A percentile compares a stretch with the other conserved stretches of the same genome.
Conservation (phyloP, 2,113 vertebrate genomes). For the Tursiops truncatus region DNA sequence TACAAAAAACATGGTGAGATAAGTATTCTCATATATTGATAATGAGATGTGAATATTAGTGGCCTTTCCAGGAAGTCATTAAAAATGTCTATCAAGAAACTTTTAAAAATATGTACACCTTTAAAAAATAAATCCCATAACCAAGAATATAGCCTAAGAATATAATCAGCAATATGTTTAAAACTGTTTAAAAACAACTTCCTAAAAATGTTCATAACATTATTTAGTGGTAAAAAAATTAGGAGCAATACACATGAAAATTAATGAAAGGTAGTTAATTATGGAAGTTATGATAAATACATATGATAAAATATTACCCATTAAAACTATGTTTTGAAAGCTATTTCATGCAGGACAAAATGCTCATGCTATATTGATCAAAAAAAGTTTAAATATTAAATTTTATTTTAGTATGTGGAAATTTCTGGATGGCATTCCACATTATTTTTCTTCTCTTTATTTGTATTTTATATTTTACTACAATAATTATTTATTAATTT, state of each 20-base stretch:
- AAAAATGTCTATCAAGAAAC: neutral
- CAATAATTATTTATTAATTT: neutral
- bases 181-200: constrained; percentile 5
- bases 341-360: neutral
- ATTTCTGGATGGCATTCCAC: neutral
- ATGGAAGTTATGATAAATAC: neutral
- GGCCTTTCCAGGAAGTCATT: neutral
- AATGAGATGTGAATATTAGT: neutral
- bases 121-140: neutral
- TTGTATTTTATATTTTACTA: neutral
- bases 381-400: constrained; percentile 10
- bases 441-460: neutral
- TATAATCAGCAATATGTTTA: constrained; percentile 12
- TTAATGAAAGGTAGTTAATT: neutral
- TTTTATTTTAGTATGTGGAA: neutral
- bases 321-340: constrained; percentile 2
- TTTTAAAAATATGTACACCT: neutral
- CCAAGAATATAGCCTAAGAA: neutral
- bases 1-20: neutral
- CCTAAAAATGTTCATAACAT: neutral
- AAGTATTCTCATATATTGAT: neutral
- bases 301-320: neutral
- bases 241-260: neutral
- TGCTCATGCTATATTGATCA: neutral
- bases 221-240: neutral